Percentiles rank a stretch among this genome's conserved stretches.
phyloP scores from a whole-genome alignment of 2,113 vertebrate genomes.

The Meriones unguiculatus region DNA sequence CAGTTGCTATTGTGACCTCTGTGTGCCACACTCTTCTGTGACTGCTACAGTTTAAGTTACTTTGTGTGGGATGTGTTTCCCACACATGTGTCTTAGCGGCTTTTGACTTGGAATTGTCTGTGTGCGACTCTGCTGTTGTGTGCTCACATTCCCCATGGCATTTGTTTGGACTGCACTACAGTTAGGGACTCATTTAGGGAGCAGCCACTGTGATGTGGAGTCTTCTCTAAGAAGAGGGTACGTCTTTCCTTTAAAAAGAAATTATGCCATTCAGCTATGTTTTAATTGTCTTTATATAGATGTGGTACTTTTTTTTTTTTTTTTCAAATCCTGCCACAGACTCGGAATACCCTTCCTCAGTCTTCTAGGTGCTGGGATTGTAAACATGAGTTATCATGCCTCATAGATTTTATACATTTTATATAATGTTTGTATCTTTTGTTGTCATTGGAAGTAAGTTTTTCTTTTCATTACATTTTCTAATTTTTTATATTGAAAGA shows the following conservation, averaged over 20 bases:
- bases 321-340: neutral
- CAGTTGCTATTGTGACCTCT: neutral
- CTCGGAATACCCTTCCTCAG: neutral
- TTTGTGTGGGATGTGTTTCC: neutral
- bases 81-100: conserved; percentile 13
- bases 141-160: too few species aligned
- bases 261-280: neutral
- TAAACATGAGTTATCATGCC: neutral
- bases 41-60: neutral
- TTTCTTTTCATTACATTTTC: neutral
- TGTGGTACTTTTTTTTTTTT: neutral
- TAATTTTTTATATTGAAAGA: neutral
- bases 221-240: neutral
- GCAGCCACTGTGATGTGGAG: neutral
- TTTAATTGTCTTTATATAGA: neutral
- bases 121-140: neutral
- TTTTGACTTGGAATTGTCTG: conserved; percentile 5
- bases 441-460: neutral
- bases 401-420: neutral
- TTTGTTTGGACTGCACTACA: neutral
- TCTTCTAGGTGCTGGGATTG: neutral
- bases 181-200: neutral
- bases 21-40: neutral
- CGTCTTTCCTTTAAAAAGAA: neutral
- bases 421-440: neutral